Base-by-base conservation (phyloP, 2,113 vertebrate genomes). In the Trochalopteron elliotii region DNA sequence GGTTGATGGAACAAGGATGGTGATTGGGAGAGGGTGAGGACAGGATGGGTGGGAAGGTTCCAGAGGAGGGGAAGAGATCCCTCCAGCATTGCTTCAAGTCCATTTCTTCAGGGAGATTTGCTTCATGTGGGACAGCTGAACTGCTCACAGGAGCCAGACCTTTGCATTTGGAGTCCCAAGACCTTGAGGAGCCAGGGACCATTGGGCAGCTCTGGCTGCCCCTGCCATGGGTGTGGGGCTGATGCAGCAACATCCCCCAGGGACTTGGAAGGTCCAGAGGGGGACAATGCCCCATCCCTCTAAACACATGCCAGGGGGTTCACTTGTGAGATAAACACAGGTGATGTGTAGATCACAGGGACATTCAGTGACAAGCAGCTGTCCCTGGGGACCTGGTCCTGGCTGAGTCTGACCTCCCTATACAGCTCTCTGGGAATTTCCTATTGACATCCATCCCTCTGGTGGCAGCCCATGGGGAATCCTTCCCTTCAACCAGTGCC, bases 1-100 rank as follows among this genome's bases (percentile, higher is more conserved):
- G 49, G 37, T 23, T 4, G 57, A n/a, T 0, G 4, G 56, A 89
- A 75, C 0, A 0, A 65, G 35, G 60, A 31, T 0, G 2, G 55
- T 45, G 86, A 78, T 71, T 80, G 87, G 37, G 70, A 68, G 44
- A 75, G 61, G 83, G 16, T 2, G 12, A 80, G 71, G 55, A 35
- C 42, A 31, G n/a, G 31, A 40, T 47, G 76, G 19, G 10, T 71
- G 47, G 44, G 40, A 75, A 56, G 57, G 65, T 40, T 63, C 44
- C 8, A n/a, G 60, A 63, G 76, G 8, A 56, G 45, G 12, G 40
- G 37, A 49, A 42, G 31, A 16, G 16, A 52, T 39, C 44, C 16
- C 31, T 47, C 25, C 44, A 75, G 42, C 27, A 69, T 10, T 1
- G 4, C 77, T 59, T 52, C 35, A 35, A 21, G 10, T 27, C 70